phyloP scores from a whole-genome alignment of 2,797 vertebrate genomes.

The Cetoscarus ocellatus region DNA sequence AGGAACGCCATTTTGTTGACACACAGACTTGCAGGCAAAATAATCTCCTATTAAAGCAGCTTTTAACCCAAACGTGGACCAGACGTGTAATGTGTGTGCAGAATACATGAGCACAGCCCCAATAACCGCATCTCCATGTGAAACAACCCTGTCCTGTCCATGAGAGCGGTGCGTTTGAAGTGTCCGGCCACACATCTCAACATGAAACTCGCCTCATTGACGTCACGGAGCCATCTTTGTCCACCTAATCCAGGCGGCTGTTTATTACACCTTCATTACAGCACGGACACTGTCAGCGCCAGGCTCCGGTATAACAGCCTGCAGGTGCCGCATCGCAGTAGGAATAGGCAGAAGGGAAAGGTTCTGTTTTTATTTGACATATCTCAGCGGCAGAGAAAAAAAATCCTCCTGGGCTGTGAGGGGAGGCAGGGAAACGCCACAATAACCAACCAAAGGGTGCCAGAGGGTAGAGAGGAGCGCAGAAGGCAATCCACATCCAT shows the following conservation, averaged over 20 bases:
- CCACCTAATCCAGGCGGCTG: constrained; percentile 83
- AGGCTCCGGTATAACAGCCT: constrained; percentile 57
- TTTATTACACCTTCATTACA: constrained; percentile 81
- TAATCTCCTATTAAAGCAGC: constrained; percentile 44
- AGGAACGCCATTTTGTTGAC: constrained; percentile 87
- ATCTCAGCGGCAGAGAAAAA: constrained; percentile 44
- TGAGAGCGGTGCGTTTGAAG: constrained; percentile 16
- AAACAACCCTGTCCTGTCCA: not conserved
- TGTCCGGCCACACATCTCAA: constrained; percentile 73
- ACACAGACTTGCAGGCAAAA: constrained; percentile 52
- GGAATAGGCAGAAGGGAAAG: constrained; percentile 22
- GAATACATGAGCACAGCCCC: not conserved
- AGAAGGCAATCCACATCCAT: constrained; percentile 75
- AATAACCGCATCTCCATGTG: accelerated
- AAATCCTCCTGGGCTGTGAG: constrained; percentile 63
- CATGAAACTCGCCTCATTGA: constrained; percentile 83
- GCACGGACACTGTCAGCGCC: constrained; percentile 67
- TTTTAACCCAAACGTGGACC: constrained; percentile 1
- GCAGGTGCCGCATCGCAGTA: constrained; percentile 62
- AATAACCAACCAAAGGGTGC: constrained; percentile 72
- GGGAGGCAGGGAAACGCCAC: constrained; percentile 71
- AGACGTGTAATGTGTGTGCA: not conserved
- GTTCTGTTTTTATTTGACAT: constrained; percentile 1
- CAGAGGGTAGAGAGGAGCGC: constrained; percentile 79
- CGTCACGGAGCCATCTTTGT: constrained; percentile 87